Evolutionary conservation across 2,888 invertebrate species (phyloP), one percentile per base, ranked within the genome.

Genomic region (Cetonia aurata): DNA sequence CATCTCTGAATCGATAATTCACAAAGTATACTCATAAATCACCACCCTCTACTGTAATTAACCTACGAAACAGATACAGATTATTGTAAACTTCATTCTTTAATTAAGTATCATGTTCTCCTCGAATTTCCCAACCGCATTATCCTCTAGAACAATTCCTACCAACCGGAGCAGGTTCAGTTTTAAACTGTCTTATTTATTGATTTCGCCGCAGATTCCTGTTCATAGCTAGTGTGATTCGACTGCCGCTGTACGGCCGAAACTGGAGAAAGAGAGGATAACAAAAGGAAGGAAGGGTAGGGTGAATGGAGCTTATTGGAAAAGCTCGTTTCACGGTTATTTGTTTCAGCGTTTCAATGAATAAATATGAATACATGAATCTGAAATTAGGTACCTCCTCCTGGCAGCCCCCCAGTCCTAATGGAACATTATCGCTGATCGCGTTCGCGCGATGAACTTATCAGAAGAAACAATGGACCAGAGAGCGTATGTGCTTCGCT

Each of bases 291-390:
- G n/a, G 57, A 1, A 10, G 8, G 37, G 6, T 37, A 37, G 37
- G 50, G 19, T 4, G 17, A 15, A 17, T 19, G 10, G 1, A 17
- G 50, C 10, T 50, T 62, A 62, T 62, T 62, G 62, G 48, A 48
- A 48, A 62, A 62, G 48, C 62, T 62, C 62, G 48, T 62, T 62
- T 62, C 62, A 62, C 62, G 62, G 48, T 62, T 62, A 62, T 62
- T 62, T 62, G 62, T 48, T 62, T 48, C 62, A 50, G 48, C 48
- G 62, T 62, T 62, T 50, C 62, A 62, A 62, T 62, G 62, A 62
- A 62, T 62, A 62, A 62, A 62, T 62, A 62, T 48, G 62, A 62
- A 62, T 62, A 62, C 62, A 62, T 62, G 62, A 62, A 62, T 62
- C 50, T 31, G 62, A 62, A 62, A 62, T 62, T 48, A 31, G 62